Conservation (phyloP, 2,113 vertebrate genomes). For the Symphodus melops region DNA sequence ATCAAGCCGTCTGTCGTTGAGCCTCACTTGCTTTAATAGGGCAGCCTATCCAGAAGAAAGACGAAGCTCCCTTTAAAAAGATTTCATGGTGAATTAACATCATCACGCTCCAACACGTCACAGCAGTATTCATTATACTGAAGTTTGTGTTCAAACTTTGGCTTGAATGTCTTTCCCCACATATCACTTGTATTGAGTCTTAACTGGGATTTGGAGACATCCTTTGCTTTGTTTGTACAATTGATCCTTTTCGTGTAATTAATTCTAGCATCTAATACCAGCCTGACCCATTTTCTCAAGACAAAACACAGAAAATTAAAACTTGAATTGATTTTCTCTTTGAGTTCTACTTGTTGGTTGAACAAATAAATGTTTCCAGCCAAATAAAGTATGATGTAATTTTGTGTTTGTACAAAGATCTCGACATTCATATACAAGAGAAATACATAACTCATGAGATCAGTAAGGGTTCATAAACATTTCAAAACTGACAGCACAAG, state of each 20-base stretch:
- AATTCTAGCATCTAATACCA: slow-evolving; percentile 1
- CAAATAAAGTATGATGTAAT: not conserved
- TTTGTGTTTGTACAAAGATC: no score
- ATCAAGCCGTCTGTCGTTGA: not conserved
- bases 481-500: not conserved
- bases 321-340: not conserved
- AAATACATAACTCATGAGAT: no score
- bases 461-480: no score
- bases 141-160: slow-evolving; percentile 15
- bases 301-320: slow-evolving; percentile 7
- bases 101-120: not conserved
- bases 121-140: not conserved
- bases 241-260: slow-evolving; percentile 11
- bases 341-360: no score
- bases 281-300: not conserved
- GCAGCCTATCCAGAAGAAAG: not conserved
- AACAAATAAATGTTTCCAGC: not conserved
- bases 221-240: not conserved
- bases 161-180: not conserved
- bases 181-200: not conserved
- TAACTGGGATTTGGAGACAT: not conserved
- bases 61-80: not conserved
- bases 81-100: not conserved
- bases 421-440: no score
- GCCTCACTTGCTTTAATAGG: slow-evolving; percentile 1